Base-by-base conservation (phyloP, 2,113 vertebrate species). In the Carassius carassius region DNA sequence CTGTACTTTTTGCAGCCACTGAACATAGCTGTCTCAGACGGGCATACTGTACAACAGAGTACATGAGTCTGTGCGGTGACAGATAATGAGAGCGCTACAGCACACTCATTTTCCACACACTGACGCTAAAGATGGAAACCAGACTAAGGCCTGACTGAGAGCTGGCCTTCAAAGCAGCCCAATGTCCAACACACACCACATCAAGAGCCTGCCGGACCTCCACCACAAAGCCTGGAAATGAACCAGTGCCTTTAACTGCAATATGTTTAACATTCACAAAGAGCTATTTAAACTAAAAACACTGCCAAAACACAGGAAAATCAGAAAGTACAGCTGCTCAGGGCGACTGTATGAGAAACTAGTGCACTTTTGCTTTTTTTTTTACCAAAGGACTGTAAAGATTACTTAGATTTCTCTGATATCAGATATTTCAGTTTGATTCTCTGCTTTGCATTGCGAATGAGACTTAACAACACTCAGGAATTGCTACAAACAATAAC, bases 1-100 rank as follows among this genome's bases (percentile, higher is more conserved):
- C 6, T 54, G 29, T 41, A 35, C 3, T 21, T 37, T 78, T 78
- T 41, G 76, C 10, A 1, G 10, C 32, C 49, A 76, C 74, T 76
- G 16, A 44, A 80, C 9, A 47, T 11, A 29, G 79, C 44, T 21
- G 44, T 67, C 81, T 29, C 67, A 32, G 44, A 54, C 1, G 19
- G 63, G 63, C 25, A 69, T 35, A 21, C 63, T 32, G 70, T 67
- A 81, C 73, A 56, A 77, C 54, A 56, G 81, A 21, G 49, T 70
- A 23, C 74, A 91, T 92, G 91, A 91, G 86, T 88, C 54, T 37
- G 82, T 84, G 89, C 90, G 90, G 90, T 90, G 88, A 92, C 89
- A 89, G 86, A 89, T 92, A 91, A 94, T 91, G 91, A 93, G 86
- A 92, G 86, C 84, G 91, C 0, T 77, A 91, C 84, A 80, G 73